phyloP scores from a whole-genome alignment of 2,888 invertebrate species.

The Andricus quercusramuli region DNA sequence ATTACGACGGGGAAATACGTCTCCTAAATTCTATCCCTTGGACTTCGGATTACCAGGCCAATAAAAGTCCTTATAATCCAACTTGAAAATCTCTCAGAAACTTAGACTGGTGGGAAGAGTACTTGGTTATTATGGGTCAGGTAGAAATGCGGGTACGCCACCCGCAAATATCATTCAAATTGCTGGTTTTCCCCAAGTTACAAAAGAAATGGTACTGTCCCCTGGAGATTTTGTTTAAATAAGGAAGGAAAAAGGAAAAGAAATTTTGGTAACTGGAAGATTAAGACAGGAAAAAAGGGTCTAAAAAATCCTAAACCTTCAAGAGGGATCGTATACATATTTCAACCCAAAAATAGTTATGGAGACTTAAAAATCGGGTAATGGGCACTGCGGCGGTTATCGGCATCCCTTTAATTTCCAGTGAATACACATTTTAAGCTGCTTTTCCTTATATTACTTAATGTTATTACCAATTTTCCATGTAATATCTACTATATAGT shows the following conservation, averaged over 20 bases:
- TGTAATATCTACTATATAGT: no score
- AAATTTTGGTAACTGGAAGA: neutral
- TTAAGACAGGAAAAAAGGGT: neutral
- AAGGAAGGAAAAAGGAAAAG: neutral
- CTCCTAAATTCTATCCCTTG: slow-evolving; percentile 16
- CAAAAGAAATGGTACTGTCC: neutral
- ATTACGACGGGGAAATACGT: slow-evolving; percentile 33
- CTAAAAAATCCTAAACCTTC: neutral
- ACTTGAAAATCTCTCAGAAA: neutral
- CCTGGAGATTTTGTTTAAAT: neutral
- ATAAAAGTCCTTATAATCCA: slow-evolving; percentile 18
- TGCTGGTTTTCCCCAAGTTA: slow-evolving; percentile 20
- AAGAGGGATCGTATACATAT: neutral
- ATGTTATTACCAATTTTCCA: no score
- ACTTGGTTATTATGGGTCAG: slow-evolving; percentile 2
- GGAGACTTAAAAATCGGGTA: no score
- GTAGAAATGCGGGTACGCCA: slow-evolving; percentile 23
- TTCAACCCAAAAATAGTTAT: no score
- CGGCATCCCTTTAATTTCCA: no score
- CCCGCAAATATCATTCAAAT: slow-evolving; percentile 14
- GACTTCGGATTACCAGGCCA: slow-evolving; percentile 18
- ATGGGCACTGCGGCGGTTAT: no score
- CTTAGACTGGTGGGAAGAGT: neutral
- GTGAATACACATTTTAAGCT: no score
- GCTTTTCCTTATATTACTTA: no score